phyloP scores from a whole-genome alignment of 2,113 vertebrate genomes.

The Verasper variegatus region DNA sequence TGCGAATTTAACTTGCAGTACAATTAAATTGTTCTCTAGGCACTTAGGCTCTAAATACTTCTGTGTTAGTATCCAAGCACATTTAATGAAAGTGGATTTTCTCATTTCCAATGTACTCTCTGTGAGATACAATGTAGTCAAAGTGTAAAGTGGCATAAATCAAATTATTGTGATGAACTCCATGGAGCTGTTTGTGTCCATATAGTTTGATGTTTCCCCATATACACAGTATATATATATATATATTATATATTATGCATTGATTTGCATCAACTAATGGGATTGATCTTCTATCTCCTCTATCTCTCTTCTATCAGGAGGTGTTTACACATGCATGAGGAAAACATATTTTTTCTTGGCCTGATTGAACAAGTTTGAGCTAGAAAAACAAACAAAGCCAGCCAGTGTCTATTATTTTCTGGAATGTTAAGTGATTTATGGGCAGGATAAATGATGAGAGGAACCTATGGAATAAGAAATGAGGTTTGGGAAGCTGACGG shows the following conservation, averaged over 20 bases:
- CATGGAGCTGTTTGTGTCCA: conserved; percentile 25
- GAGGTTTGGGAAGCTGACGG: conserved; percentile 8
- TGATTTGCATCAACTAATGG: conserved; percentile 19
- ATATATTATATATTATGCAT: conserved; percentile 8
- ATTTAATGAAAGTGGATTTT: too few species aligned
- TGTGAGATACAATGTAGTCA: too few species aligned
- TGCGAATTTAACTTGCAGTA: not conserved
- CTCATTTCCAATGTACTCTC: too few species aligned
- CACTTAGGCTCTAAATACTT: not conserved
- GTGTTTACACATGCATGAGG: conserved; percentile 16
- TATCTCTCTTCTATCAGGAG: not conserved
- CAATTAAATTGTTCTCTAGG: too few species aligned
- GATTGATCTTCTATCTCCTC: not conserved
- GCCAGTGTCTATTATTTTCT: conserved; percentile 15
- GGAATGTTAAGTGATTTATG: conserved; percentile 33
- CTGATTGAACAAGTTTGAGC: conserved; percentile 25
- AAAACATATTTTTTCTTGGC: conserved; percentile 11
- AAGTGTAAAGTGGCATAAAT: too few species aligned
- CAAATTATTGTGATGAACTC: not conserved
- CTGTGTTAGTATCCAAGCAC: not conserved
- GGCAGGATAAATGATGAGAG: conserved; percentile 37
- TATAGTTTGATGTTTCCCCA: conserved; percentile 21
- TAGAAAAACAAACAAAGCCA: conserved; percentile 3
- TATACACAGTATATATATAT: not conserved
- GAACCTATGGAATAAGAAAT: conserved; percentile 36